These are phyloP conservation scores for Chelonoidis abingdonii DNA, from an alignment of 2,113 vertebrate species.

Conservation along the genomic window DNA sequence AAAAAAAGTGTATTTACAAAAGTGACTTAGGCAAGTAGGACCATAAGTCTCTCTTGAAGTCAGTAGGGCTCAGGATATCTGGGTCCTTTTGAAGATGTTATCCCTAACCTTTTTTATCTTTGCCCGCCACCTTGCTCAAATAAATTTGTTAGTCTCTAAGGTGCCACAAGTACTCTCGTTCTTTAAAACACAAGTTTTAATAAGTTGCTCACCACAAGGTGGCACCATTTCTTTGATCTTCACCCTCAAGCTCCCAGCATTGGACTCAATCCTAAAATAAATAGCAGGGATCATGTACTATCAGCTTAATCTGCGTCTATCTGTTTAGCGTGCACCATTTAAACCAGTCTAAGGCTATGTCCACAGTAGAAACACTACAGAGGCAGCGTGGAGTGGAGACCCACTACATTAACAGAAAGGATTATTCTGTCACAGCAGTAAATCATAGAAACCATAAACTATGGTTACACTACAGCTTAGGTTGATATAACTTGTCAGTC, in stretches of 20 bases:
- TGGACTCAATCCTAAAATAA: neutral
- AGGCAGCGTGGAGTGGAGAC: neutral
- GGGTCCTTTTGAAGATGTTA: neutral
- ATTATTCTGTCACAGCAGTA: neutral
- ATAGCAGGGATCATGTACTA: rapidly evolving
- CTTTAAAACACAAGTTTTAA: neutral
- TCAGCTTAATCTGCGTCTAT: neutral
- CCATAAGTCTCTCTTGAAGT: neutral
- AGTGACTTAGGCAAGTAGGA: neutral
- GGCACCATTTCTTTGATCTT: rapidly evolving
- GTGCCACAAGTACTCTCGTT: too few relatives aligned
- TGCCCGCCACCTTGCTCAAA: neutral
- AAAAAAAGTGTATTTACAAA: too few relatives aligned
- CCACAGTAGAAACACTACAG: neutral
- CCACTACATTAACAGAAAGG: neutral
- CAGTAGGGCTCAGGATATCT: neutral
- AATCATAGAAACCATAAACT: neutral
- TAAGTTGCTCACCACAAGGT: rapidly evolving
- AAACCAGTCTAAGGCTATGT: neutral
- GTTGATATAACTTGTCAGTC: neutral
- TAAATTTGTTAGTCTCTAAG: too few relatives aligned
- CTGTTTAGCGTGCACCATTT: neutral
- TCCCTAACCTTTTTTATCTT: rapidly evolving
- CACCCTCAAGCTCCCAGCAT: neutral
- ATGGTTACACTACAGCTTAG: neutral